Evolutionary conservation across 1,140 invertebrate species (phyloP).

Genomic region (Trialeurodes vaporariorum): DNA sequence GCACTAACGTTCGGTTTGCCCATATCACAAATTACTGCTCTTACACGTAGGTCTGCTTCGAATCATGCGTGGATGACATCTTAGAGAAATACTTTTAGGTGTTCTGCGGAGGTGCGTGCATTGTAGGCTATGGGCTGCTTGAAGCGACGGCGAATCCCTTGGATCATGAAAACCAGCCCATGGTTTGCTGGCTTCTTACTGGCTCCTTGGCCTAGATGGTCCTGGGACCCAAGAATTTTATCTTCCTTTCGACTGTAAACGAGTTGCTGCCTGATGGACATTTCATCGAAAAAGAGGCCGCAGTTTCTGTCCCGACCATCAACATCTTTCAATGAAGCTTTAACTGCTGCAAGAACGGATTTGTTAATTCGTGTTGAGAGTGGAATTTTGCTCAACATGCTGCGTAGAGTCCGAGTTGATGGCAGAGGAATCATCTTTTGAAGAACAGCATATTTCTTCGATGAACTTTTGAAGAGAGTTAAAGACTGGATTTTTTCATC

Average conservation of each 20-base stretch:
- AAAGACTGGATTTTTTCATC: conserved; percentile 6
- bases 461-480: not conserved
- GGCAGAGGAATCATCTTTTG: conserved; percentile 4
- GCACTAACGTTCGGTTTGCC: not conserved
- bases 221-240: not conserved
- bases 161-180: not conserved
- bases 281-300: not conserved
- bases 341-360: not conserved
- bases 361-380: not conserved
- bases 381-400: not conserved
- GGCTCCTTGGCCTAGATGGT: not conserved
- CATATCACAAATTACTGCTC: not conserved
- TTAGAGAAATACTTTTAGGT: not conserved
- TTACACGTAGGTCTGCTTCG: not conserved
- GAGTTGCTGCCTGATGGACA: not conserved
- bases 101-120: not conserved
- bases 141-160: not conserved
- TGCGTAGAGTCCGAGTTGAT: not conserved
- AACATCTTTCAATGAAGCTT: not conserved
- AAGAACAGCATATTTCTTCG: not conserved
- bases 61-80: not conserved
- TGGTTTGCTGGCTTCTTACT: not conserved
- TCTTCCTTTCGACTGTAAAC: not conserved
- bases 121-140: not conserved
- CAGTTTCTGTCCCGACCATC: not conserved